Evolutionary conservation across 2,888 invertebrate species (phyloP).

Genomic region (Euspilapteryx auroguttella): DNA sequence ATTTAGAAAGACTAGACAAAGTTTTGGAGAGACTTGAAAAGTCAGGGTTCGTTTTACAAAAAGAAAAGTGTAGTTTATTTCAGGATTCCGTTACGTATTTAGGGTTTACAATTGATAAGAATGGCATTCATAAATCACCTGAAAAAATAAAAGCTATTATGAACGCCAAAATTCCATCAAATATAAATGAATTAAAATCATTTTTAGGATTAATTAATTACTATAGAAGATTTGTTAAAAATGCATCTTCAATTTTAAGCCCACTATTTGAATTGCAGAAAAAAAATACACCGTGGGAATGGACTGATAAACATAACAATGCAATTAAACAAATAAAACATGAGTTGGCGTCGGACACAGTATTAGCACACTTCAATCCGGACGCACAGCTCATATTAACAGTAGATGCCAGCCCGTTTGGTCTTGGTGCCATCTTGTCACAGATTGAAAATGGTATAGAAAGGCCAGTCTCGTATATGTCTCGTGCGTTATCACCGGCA

Average conservation of each 20-base stretch:
- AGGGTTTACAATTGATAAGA: slow-evolving; percentile 3
- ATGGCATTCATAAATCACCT: slow-evolving; percentile 5
- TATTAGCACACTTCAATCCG: slow-evolving; percentile 8
- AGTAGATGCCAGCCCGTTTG: slow-evolving; percentile 7
- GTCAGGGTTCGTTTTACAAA: background rate
- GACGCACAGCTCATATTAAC: slow-evolving; percentile 5
- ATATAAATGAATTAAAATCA: slow-evolving; percentile 1
- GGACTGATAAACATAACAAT: slow-evolving; percentile 2
- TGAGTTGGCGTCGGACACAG: slow-evolving; percentile 6
- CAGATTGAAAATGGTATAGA: slow-evolving; percentile 4
- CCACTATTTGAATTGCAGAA: slow-evolving; percentile 4
- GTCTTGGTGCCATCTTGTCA: slow-evolving; percentile 8
- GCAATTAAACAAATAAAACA: slow-evolving; percentile 1
- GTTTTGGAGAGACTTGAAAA: slow-evolving; percentile 8
- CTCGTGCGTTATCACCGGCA: slow-evolving; percentile 3
- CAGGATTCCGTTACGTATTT: slow-evolving; percentile 4
- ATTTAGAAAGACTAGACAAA: slow-evolving; percentile 5
- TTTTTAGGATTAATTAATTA: slow-evolving; percentile 1
- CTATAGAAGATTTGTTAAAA: background rate
- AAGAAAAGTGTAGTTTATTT: slow-evolving; percentile 2
- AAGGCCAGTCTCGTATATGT: slow-evolving; percentile 7
- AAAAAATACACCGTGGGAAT: slow-evolving; percentile 2
- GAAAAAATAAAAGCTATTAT: too few species aligned
- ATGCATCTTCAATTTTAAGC: slow-evolving; percentile 3
- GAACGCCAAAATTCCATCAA: background rate